Percentiles rank a stretch among this genome's conserved stretches.
Conservation (phyloP, 2,797 vertebrate species). For the Pogonophryne albipinna region DNA sequence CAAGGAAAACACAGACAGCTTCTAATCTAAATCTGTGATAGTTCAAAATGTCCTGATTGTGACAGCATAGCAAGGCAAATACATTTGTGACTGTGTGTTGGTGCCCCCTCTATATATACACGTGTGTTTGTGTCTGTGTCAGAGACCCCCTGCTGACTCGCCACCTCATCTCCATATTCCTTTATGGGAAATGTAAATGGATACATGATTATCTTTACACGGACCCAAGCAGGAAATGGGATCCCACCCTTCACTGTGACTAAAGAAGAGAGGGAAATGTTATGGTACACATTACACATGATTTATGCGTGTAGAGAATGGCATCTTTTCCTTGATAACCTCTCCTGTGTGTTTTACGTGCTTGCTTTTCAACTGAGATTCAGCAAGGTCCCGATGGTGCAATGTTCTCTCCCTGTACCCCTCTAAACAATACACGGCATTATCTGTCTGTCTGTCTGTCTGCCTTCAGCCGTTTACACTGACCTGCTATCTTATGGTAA, state of each 20-base stretch:
- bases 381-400: constrained; percentile 70
- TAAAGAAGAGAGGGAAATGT: constrained; percentile 80
- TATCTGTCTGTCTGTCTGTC: constrained; percentile 75
- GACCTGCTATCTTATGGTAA: constrained; percentile 71
- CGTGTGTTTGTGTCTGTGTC: constrained; percentile 53
- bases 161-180: constrained; percentile 84
- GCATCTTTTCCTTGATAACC: constrained; percentile 78
- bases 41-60: constrained; percentile 81
- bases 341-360: constrained; percentile 71
- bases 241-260: constrained; percentile 79
- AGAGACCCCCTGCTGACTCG: constrained; percentile 77
- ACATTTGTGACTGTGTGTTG: constrained; percentile 69
- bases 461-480: constrained; percentile 71
- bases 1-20: constrained; percentile 75
- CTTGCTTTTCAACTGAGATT: constrained; percentile 65
- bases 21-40: constrained; percentile 83
- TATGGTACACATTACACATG: constrained; percentile 83
- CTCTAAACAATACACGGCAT: constrained; percentile 79
- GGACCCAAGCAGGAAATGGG: constrained; percentile 78
- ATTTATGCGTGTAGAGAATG: constrained; percentile 75
- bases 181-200: constrained; percentile 85
- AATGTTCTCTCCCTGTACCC: constrained; percentile 61
- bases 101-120: constrained; percentile 38
- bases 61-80: constrained; percentile 80
- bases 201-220: constrained; percentile 86